Evolutionary conservation across 2,797 vertebrate species (phyloP).

Genomic region (Hydrolagus colliei): DNA sequence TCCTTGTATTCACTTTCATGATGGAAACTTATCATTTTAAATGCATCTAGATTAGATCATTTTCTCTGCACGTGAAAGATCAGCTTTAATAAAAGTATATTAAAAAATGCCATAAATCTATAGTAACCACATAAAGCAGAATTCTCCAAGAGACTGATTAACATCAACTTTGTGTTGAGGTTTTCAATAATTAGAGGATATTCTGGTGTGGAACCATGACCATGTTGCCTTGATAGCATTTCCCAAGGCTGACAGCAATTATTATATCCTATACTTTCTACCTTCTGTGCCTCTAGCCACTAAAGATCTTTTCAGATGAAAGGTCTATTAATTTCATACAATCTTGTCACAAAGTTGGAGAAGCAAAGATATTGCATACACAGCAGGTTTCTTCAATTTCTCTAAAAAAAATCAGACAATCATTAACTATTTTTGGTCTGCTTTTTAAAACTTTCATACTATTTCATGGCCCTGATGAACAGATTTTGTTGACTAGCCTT

Average conservation of each 20-base stretch:
- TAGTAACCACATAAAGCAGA: conserved; percentile 76
- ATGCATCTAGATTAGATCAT: conserved; percentile 77
- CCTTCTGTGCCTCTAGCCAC: conserved; percentile 56
- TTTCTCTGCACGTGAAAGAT: conserved; percentile 79
- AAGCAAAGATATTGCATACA: conserved; percentile 38
- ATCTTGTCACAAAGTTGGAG: conserved; percentile 53
- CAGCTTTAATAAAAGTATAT: conserved; percentile 89
- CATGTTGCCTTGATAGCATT: conserved; percentile 73
- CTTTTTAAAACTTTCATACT: not conserved
- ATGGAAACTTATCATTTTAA: conserved; percentile 89
- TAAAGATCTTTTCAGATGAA: conserved; percentile 65
- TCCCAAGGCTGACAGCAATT: conserved; percentile 76
- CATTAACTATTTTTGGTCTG: not conserved
- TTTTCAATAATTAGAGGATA: conserved; percentile 80
- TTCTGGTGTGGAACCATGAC: conserved; percentile 65
- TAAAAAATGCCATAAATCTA: conserved; percentile 79
- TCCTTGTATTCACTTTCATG: conserved; percentile 80
- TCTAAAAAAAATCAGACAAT: conserved; percentile 10
- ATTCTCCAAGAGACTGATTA: conserved; percentile 98
- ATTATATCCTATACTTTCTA: conserved; percentile 67
- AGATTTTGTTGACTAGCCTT: not conserved
- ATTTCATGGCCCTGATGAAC: not conserved
- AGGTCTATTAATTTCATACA: conserved; percentile 70
- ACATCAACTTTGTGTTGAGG: conserved; percentile 71
- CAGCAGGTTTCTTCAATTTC: conserved; percentile 24